These are phyloP conservation scores for Drosophila ercepeae DNA, from an alignment of 1,140 invertebrate genomes.

Conservation along the genomic window DNA sequence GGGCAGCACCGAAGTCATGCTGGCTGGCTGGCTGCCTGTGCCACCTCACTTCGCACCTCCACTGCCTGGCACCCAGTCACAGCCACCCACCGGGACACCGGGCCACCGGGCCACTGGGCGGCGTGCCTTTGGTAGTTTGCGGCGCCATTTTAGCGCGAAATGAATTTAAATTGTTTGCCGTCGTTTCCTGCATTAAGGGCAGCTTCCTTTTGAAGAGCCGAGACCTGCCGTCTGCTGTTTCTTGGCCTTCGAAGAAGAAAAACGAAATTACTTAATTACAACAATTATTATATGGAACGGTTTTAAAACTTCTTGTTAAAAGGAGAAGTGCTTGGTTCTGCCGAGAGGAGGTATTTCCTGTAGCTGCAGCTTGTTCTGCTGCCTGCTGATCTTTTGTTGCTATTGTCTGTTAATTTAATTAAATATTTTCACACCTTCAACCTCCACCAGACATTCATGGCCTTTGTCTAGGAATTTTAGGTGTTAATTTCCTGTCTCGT, in stretches of 20 bases:
- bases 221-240: conserved; percentile 1
- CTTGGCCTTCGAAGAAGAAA: conserved; percentile 19
- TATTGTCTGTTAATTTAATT: conserved; percentile 80
- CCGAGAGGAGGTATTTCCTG: conserved; percentile 36
- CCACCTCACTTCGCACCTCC: conserved; percentile 67
- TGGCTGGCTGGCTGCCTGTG: conserved; percentile 29
- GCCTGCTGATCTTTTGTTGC: conserved; percentile 32
- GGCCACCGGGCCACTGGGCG: not conserved
- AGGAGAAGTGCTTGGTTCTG: not conserved
- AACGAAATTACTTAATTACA: conserved; percentile 81
- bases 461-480: conserved; percentile 50
- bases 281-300: conserved; percentile 75
- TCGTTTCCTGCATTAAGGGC: conserved; percentile 72
- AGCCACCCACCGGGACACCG: conserved; percentile 1
- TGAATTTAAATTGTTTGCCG: conserved; percentile 81
- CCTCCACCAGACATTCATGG: conserved; percentile 32
- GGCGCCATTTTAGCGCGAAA: conserved; percentile 76
- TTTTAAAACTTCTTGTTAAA: conserved; percentile 37
- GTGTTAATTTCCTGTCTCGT: conserved; percentile 73
- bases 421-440: conserved; percentile 82
- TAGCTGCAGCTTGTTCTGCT: conserved; percentile 15
- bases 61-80: conserved; percentile 24
- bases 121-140: conserved; percentile 71
- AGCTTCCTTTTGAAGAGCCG: conserved; percentile 53
- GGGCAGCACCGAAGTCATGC: conserved; percentile 42